Conservation (phyloP, 2,888 invertebrate genomes). For the Balanococcus diminutus region DNA sequence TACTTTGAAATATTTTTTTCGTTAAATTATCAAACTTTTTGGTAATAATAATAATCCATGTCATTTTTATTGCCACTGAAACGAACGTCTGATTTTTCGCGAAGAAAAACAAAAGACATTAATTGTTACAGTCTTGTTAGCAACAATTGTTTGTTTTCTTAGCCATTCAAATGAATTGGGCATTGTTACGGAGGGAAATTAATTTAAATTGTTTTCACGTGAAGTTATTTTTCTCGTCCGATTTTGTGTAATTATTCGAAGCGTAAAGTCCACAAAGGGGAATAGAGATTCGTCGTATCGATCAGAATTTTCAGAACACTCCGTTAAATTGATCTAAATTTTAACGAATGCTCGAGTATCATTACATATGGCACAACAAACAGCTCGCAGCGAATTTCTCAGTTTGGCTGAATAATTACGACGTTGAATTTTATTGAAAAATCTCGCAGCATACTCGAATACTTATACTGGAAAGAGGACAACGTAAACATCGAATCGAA, state of each 20-base stretch:
- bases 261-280: not conserved
- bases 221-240: not conserved
- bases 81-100: too few species aligned
- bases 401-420: not conserved
- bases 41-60: too few species aligned
- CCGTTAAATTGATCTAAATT: not conserved
- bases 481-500: not conserved
- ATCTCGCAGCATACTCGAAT: not conserved
- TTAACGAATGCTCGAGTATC: not conserved
- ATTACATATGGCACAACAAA: slow-evolving; percentile 23
- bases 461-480: not conserved
- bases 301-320: not conserved
- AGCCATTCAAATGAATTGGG: not conserved
- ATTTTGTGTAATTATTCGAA: not conserved
- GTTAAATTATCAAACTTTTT: too few species aligned
- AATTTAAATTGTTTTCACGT: not conserved
- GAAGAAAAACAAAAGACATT: not conserved
- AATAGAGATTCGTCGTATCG: not conserved
- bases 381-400: not conserved
- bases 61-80: too few species aligned
- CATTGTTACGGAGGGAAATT: not conserved
- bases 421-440: slow-evolving; percentile 8
- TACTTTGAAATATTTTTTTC: too few species aligned
- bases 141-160: not conserved
- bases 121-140: not conserved